A percentile compares a stretch with the other conserved stretches of the same genome.
These are phyloP conservation scores for Xestia sexstrigata DNA, from an alignment of 2,888 invertebrate species.

Conservation along the genomic window DNA sequence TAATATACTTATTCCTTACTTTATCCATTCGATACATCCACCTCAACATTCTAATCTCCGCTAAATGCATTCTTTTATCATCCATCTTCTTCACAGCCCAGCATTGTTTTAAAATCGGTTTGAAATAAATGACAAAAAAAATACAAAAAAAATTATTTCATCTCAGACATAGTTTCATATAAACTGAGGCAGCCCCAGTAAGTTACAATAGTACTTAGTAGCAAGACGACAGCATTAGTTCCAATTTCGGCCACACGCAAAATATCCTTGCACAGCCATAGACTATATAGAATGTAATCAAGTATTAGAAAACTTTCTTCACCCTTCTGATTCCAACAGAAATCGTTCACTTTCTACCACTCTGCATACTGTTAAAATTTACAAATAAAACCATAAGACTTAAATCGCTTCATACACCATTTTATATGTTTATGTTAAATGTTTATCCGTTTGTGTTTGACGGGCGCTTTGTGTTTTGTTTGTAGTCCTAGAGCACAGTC, in stretches of 20 bases:
- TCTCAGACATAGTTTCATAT: too few relatives aligned
- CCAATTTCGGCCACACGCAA: neutral
- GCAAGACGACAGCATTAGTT: neutral
- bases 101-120: neutral
- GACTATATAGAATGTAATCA: neutral
- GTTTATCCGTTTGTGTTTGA: constrained; percentile 87
- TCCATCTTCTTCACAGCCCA: too few relatives aligned
- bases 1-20: too few relatives aligned
- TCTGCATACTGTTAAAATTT: constrained; percentile 21
- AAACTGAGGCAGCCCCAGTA: too few relatives aligned
- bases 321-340: neutral
- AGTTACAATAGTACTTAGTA: too few relatives aligned
- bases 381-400: constrained; percentile 29
- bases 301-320: neutral
- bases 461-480: constrained; percentile 89
- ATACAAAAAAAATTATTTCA: too few relatives aligned
- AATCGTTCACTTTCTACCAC: constrained; percentile 46
- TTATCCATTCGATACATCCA: too few relatives aligned
- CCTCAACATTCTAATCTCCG: too few relatives aligned
- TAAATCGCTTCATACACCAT: constrained; percentile 76
- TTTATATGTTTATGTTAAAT: constrained; percentile 80
- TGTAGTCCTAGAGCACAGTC: constrained; percentile 91
- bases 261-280: neutral
- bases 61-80: too few relatives aligned
- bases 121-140: neutral